phyloP scores from a whole-genome alignment of 2,797 vertebrate species.

The Macropodus opercularis region DNA sequence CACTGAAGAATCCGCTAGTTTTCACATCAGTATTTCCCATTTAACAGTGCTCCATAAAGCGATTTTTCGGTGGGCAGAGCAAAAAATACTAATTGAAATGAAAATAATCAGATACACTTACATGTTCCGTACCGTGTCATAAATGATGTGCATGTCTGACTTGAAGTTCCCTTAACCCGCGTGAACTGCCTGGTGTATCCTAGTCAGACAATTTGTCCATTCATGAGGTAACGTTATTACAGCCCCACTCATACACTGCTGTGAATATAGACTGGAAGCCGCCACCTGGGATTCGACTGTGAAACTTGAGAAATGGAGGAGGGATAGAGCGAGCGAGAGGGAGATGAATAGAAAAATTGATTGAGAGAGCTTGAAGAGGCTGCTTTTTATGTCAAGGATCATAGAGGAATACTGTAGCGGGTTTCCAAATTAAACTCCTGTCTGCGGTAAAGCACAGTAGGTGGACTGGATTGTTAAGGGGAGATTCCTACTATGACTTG shows the following conservation, averaged over 20 bases:
- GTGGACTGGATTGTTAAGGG: slow-evolving; percentile 17
- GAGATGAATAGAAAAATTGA: slow-evolving; percentile 70
- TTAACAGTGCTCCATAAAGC: no score
- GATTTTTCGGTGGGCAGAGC: no score
- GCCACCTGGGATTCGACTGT: slow-evolving; percentile 61
- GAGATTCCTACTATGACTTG: slow-evolving; percentile 36
- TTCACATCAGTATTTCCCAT: no score
- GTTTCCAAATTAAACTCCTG: slow-evolving; percentile 47
- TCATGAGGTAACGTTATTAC: slow-evolving; percentile 69
- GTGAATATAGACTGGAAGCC: slow-evolving; percentile 54
- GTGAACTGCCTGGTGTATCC: slow-evolving; percentile 40
- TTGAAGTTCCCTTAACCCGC: slow-evolving; percentile 19
- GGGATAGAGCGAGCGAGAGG: neutral
- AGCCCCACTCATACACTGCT: slow-evolving; percentile 44
- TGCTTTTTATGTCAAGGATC: slow-evolving; percentile 47
- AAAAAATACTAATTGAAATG: no score
- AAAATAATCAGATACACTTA: no score
- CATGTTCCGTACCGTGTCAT: slow-evolving; percentile 5
- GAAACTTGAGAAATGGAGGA: slow-evolving; percentile 61
- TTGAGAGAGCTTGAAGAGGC: slow-evolving; percentile 43
- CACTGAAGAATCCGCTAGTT: neutral
- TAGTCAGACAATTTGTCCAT: slow-evolving; percentile 68
- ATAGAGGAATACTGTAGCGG: slow-evolving; percentile 20
- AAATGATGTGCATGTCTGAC: slow-evolving; percentile 11
- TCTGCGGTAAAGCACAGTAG: slow-evolving; percentile 15